These are phyloP conservation scores for Ochlodes sylvanus DNA, from an alignment of 2,888 invertebrate species.

Conservation along the genomic window DNA sequence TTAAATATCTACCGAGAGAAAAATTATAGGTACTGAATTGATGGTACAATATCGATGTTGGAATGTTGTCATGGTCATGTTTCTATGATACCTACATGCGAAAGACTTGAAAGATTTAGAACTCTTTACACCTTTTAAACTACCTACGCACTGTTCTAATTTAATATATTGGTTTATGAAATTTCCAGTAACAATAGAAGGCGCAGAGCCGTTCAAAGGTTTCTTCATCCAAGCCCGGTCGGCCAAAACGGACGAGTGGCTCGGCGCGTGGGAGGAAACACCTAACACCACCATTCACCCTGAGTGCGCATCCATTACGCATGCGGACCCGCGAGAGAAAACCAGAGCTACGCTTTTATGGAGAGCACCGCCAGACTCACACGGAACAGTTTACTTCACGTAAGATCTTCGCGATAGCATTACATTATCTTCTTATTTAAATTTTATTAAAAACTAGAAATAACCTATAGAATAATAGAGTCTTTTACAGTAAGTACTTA, in stretches of 20 bases:
- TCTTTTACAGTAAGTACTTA: too few relatives aligned
- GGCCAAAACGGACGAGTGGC: slow-evolving; percentile 88
- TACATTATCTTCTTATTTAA: too few relatives aligned
- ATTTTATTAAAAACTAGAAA: too few relatives aligned
- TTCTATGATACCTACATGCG: too few relatives aligned
- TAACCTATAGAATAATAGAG: too few relatives aligned
- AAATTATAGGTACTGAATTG: too few relatives aligned
- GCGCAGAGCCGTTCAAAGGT: slow-evolving; percentile 89
- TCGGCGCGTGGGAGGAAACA: slow-evolving; percentile 89
- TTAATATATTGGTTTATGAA: slow-evolving; percentile 2
- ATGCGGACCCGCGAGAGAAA: slow-evolving; percentile 91
- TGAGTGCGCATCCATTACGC: slow-evolving; percentile 92
- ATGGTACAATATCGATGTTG: too few relatives aligned
- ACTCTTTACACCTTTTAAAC: too few relatives aligned
- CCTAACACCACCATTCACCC: slow-evolving; percentile 91
- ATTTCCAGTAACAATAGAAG: slow-evolving; percentile 84
- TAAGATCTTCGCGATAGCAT: slow-evolving; percentile 74
- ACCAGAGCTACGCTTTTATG: slow-evolving; percentile 89
- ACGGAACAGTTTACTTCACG: slow-evolving; percentile 92
- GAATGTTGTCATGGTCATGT: too few relatives aligned
- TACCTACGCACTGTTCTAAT: not conserved
- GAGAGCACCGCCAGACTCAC: slow-evolving; percentile 88
- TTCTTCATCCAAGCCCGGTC: slow-evolving; percentile 94
- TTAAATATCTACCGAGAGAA: too few relatives aligned
- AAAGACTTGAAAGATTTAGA: too few relatives aligned